Conservation (phyloP, 1,140 invertebrate species). For the Cotesia typhae region DNA sequence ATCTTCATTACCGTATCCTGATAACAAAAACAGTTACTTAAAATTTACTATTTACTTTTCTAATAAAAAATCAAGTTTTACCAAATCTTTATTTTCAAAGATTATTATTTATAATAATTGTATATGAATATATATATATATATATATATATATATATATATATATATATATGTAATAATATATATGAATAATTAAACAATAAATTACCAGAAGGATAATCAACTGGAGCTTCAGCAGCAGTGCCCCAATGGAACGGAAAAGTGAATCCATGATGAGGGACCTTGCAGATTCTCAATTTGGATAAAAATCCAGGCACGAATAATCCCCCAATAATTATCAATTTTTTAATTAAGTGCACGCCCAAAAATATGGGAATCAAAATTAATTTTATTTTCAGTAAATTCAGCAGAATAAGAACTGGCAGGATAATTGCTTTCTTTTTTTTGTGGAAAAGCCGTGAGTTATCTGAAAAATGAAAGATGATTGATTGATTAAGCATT, state of each 20-base stretch:
- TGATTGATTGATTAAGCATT: not conserved
- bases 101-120: no score
- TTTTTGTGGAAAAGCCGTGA: conserved; percentile 64
- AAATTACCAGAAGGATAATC: conserved; percentile 59
- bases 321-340: conserved; percentile 71
- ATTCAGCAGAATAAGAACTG: conserved; percentile 70
- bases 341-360: conserved; percentile 76
- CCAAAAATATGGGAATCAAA: conserved; percentile 71
- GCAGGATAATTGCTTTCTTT: conserved; percentile 71
- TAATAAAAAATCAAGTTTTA: not conserved
- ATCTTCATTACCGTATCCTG: conserved; percentile 60
- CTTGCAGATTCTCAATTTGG: conserved; percentile 73
- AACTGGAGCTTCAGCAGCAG: conserved; percentile 54
- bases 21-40: conserved; percentile 23
- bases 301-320: conserved; percentile 70
- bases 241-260: conserved; percentile 53
- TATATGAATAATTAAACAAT: no score
- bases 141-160: no score
- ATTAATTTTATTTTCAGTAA: conserved; percentile 72
- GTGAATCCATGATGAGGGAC: conserved; percentile 47
- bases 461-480: conserved; percentile 40
- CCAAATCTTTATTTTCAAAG: no score
- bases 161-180: no score
- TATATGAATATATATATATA: no score
- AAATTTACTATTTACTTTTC: conserved; percentile 6